Evolutionary conservation across 2,888 invertebrate species (phyloP).

Genomic region (Caenorhabditis plicata): DNA sequence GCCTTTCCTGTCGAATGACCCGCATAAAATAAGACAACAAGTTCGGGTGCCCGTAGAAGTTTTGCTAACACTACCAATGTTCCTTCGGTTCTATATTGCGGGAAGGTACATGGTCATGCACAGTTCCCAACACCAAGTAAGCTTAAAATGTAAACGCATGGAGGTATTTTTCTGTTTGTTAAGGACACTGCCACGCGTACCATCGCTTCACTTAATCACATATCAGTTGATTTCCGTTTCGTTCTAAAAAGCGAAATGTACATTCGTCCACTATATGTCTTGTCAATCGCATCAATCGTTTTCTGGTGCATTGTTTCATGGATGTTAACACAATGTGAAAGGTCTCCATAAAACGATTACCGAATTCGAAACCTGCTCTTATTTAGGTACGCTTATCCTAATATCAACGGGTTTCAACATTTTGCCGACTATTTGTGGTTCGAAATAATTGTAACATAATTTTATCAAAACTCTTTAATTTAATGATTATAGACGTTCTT

Average conservation of each 20-base stretch:
- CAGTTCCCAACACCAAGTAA: slow-evolving; percentile 77
- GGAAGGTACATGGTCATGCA: slow-evolving; percentile 98
- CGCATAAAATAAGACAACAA: slow-evolving; percentile 23
- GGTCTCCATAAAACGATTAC: slow-evolving; percentile 71
- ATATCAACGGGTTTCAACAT: slow-evolving; percentile 46
- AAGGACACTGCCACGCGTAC: slow-evolving; percentile 87
- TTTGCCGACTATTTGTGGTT: slow-evolving; percentile 63
- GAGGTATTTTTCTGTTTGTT: neutral
- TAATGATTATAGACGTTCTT: slow-evolving; percentile 82
- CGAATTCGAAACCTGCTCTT: neutral
- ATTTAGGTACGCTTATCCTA: slow-evolving; percentile 35
- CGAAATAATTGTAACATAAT: slow-evolving; percentile 55
- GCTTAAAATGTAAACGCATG: neutral
- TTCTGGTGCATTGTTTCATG: slow-evolving; percentile 99
- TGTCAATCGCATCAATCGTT: slow-evolving; percentile 96
- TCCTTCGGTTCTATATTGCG: slow-evolving; percentile 96
- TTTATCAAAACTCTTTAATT: neutral
- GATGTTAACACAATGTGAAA: slow-evolving; percentile 96
- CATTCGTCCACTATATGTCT: slow-evolving; percentile 75
- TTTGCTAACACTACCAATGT: slow-evolving; percentile 96
- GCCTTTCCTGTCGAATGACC: slow-evolving; percentile 37
- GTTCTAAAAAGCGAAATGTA: slow-evolving; percentile 98
- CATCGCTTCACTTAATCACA: slow-evolving; percentile 69
- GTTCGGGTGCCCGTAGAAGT: slow-evolving; percentile 76
- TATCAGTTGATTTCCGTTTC: slow-evolving; percentile 90